phyloP scores from a whole-genome alignment of 92 coral and sea anemone genomes.

The Montipora capitata region DNA sequence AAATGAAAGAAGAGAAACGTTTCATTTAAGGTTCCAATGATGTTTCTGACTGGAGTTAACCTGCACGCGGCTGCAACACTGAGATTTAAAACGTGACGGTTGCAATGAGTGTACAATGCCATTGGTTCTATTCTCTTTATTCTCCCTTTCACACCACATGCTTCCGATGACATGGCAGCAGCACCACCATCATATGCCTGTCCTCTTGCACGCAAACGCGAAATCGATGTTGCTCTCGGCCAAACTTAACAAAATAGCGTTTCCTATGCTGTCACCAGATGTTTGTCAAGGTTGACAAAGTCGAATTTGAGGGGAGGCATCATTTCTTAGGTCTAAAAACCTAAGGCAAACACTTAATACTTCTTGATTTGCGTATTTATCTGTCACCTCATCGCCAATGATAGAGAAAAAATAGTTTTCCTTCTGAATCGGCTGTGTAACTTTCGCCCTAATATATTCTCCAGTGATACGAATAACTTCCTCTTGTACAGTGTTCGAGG shows the following conservation, averaged over 20 bases:
- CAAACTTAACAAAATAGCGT: background rate
- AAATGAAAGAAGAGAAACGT: slow-evolving; percentile 62
- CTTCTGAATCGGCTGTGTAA: slow-evolving; percentile 52
- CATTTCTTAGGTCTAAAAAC: slow-evolving; percentile 56
- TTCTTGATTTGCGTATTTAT: slow-evolving; percentile 69
- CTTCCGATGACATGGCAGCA: slow-evolving; percentile 66
- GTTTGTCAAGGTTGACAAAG: slow-evolving; percentile 56
- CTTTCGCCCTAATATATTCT: slow-evolving; percentile 50
- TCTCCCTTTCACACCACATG: slow-evolving; percentile 72
- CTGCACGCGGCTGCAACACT: slow-evolving; percentile 69
- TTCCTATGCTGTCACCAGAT: slow-evolving; percentile 37
- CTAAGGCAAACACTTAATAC: slow-evolving; percentile 68
- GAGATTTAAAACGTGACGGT: slow-evolving; percentile 70
- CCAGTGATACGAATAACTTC: slow-evolving; percentile 56
- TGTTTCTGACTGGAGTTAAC: slow-evolving; percentile 60
- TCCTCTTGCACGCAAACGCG: slow-evolving; percentile 24
- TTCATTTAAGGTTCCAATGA: slow-evolving; percentile 63
- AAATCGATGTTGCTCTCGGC: slow-evolving; percentile 70
- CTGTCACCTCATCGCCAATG: slow-evolving; percentile 74
- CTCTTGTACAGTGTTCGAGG: slow-evolving; percentile 62
- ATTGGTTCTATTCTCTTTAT: slow-evolving; percentile 29
- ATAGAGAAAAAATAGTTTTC: slow-evolving; percentile 50
- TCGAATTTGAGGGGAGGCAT: slow-evolving; percentile 42
- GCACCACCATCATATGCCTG: slow-evolving; percentile 81
- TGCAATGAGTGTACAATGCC: slow-evolving; percentile 73